Percentiles rank a stretch among this genome's conserved stretches.
Evolutionary conservation across 2,888 invertebrate genomes (phyloP).

Genomic region (Graphium colonna): DNA sequence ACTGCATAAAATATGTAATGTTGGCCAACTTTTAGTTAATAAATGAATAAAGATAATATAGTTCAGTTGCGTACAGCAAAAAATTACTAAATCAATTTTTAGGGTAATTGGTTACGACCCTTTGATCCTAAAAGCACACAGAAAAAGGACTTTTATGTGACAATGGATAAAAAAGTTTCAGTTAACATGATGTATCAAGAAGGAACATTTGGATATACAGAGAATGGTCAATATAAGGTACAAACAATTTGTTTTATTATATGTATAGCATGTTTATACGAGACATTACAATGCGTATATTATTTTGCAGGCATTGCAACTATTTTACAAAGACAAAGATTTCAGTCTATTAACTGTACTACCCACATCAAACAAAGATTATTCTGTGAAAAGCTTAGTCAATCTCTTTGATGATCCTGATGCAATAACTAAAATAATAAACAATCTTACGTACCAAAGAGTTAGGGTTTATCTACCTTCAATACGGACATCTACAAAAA

Average conservation of each 20-base stretch:
- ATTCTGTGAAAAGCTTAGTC: conserved; percentile 25
- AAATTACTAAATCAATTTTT: background rate
- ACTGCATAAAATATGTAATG: too few species aligned
- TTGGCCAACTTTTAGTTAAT: too few species aligned
- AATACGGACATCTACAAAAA: conserved; percentile 12
- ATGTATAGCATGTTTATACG: too few species aligned
- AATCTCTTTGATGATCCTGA: conserved; percentile 30
- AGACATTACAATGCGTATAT: too few species aligned
- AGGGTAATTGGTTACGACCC: conserved; percentile 38
- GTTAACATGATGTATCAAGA: conserved; percentile 38
- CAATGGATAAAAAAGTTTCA: conserved; percentile 27
- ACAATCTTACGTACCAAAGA: conserved; percentile 17
- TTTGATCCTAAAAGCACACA: conserved; percentile 33
- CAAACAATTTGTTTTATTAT: too few species aligned
- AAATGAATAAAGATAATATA: too few species aligned
- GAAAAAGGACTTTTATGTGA: conserved; percentile 31
- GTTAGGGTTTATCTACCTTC: conserved; percentile 31
- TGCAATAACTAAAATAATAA: conserved; percentile 23
- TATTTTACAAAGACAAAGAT: conserved; percentile 37
- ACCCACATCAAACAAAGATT: conserved; percentile 33
- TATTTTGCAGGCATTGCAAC: conserved; percentile 38
- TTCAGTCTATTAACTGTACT: conserved; percentile 36
- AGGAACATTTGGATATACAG: conserved; percentile 24
- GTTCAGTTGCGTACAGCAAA: too few species aligned
- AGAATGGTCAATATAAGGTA: conserved; percentile 21